phyloP scores from a whole-genome alignment of 2,797 vertebrate genomes.

The Galago senegalensis region DNA sequence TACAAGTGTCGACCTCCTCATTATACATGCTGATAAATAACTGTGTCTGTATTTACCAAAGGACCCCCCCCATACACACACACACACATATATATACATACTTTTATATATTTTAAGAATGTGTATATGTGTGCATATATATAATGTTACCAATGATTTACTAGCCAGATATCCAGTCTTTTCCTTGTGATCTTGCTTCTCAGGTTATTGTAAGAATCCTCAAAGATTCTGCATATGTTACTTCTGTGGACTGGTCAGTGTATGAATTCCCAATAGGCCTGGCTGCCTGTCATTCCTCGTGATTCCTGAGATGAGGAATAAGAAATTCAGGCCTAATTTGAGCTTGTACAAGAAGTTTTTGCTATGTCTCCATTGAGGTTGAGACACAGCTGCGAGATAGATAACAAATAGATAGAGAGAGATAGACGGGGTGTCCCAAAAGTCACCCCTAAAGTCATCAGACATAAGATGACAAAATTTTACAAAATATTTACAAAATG shows the following conservation, averaged over 20 bases:
- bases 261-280: neutral
- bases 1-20: neutral
- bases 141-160: neutral
- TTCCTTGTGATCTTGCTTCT: neutral
- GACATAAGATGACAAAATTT: too few species aligned
- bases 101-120: too few species aligned
- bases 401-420: neutral
- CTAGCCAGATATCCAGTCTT: neutral
- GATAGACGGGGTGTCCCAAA: neutral
- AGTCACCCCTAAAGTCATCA: too few species aligned
- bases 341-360: neutral
- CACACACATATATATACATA: neutral
- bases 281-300: neutral
- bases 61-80: neutral
- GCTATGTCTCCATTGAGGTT: neutral
- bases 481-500: too few species aligned
- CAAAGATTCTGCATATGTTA: neutral
- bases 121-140: neutral
- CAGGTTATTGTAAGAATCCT: neutral
- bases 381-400: neutral
- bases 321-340: neutral
- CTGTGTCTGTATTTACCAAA: neutral
- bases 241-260: neutral
- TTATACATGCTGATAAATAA: neutral
- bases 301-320: neutral